phyloP scores from a whole-genome alignment of 2,797 vertebrate species.

The Cuculus canorus region DNA sequence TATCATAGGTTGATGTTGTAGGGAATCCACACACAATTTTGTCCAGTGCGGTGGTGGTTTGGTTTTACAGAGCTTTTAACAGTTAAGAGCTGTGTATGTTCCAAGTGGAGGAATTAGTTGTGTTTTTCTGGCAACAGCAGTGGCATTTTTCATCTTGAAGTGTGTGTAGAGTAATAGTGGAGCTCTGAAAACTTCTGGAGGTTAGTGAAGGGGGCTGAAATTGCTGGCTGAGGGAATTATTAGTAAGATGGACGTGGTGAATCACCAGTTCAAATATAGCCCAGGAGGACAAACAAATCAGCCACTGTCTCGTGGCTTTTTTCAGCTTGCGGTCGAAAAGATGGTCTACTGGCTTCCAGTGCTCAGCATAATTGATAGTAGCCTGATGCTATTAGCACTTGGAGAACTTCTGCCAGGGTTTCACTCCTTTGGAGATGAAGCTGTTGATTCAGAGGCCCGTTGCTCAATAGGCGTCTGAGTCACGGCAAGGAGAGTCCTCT shows the following conservation, averaged over 20 bases:
- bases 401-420: not conserved
- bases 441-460: not conserved
- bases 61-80: not conserved
- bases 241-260: not conserved
- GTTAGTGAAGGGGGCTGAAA: not conserved
- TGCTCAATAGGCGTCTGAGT: not conserved
- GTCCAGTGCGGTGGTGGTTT: not conserved
- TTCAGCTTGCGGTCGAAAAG: not conserved
- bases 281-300: conserved; percentile 4
- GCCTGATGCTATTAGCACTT: not conserved
- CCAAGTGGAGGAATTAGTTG: not conserved
- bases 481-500: not conserved
- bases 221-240: not conserved
- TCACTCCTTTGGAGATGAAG: not conserved
- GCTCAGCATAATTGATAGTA: not conserved
- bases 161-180: not conserved
- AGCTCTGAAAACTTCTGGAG: not conserved
- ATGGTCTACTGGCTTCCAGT: not conserved
- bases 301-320: not conserved
- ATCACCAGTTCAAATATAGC: conserved; percentile 45
- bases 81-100: not conserved
- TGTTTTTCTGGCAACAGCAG: not conserved
- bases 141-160: not conserved
- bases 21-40: not conserved
- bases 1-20: not conserved